These are phyloP conservation scores for Meleagris gallopavo DNA, from an alignment of 2,113 vertebrate genomes.

Conservation along the genomic window DNA sequence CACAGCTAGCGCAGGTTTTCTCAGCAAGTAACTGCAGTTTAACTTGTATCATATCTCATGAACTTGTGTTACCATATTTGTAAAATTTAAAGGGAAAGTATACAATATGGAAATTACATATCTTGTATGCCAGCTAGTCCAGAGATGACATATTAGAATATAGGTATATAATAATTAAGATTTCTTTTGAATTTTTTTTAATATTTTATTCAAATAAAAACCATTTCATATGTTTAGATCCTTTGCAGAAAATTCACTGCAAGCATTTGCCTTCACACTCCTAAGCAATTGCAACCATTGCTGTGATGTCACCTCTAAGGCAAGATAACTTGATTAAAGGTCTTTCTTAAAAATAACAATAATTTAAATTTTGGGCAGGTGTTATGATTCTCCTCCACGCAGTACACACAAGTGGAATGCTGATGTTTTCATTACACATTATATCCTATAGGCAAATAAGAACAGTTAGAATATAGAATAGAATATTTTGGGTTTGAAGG, in stretches of 20 bases:
- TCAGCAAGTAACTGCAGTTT: not conserved
- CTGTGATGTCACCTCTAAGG: not conserved
- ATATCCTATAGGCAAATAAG: not conserved
- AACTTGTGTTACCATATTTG: not conserved
- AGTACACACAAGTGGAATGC: not conserved
- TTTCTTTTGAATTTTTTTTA: not conserved
- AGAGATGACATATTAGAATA: not conserved
- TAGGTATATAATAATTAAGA: not conserved
- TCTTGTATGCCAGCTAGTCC: not conserved
- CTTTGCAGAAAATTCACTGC: not conserved
- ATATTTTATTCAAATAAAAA: not conserved
- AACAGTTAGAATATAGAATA: not conserved
- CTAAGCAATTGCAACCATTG: not conserved
- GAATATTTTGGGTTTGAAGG: not conserved
- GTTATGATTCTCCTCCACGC: not conserved
- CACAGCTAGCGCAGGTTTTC: not conserved
- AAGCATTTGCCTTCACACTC: not conserved
- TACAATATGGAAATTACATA: not conserved
- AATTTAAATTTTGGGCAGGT: not conserved
- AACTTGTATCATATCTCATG: not conserved
- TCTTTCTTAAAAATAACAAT: not conserved
- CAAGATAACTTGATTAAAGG: not conserved
- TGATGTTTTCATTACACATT: not conserved
- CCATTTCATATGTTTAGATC: not conserved
- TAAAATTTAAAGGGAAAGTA: not conserved